These are phyloP conservation scores for Serrognathus titanus DNA, from an alignment of 2,888 invertebrate species.

Conservation along the genomic window DNA sequence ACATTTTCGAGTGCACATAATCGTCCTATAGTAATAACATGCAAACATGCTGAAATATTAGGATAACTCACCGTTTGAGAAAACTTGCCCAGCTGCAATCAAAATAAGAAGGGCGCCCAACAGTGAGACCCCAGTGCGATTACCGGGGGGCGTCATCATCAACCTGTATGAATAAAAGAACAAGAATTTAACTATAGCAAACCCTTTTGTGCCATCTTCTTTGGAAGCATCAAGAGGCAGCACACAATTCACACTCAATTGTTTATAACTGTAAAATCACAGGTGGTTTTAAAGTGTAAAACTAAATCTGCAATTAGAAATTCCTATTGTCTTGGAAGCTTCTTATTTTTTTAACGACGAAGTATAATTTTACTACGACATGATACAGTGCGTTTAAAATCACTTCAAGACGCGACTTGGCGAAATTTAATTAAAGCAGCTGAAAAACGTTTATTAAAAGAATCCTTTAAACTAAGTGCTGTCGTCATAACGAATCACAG, in stretches of 20 bases:
- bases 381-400: too few species aligned
- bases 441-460: neutral
- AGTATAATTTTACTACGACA: too few species aligned
- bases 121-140: constrained; percentile 32
- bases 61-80: constrained; percentile 47
- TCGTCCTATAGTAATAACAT: constrained; percentile 29
- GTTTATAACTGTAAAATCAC: constrained; percentile 15
- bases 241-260: constrained; percentile 6
- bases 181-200: constrained; percentile 34
- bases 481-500: neutral
- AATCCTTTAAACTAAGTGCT: neutral
- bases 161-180: constrained; percentile 37
- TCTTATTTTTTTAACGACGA: too few species aligned
- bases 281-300: constrained; percentile 13
- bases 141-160: constrained; percentile 40
- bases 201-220: constrained; percentile 34
- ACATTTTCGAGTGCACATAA: constrained; percentile 30
- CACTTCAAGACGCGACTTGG: too few species aligned
- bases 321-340: too few species aligned
- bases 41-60: constrained; percentile 30
- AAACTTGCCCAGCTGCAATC: constrained; percentile 43
- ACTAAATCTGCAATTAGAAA: neutral
- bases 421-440: neutral
- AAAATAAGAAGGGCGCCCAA: constrained; percentile 42
- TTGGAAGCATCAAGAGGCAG: neutral